Evolutionary conservation across 2,888 invertebrate genomes (phyloP), one percentile per base, ranked within the genome.

Genomic region (Sphecodes monilicornis): DNA sequence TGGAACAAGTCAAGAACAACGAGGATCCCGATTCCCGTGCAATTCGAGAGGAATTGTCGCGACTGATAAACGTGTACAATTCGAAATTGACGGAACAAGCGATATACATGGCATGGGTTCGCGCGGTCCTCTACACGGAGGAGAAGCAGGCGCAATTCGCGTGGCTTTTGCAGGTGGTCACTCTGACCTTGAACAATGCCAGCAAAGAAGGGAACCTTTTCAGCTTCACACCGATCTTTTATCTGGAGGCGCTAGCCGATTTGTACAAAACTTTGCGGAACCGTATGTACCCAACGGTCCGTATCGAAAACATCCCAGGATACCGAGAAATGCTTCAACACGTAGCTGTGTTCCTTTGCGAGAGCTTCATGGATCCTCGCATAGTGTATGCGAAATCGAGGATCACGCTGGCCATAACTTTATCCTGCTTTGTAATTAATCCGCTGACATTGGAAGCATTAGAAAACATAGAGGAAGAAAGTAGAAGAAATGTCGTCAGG

Each of bases 381-480:
- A 97, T 98, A 83, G 96, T 98, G 1, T 95, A 97, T 87, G 96
- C 97, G 50, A 97, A 97, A 88, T 96, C 97, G 1, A 96, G 97
- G 84, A 98, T 98, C 90, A 97, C 97, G 0, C 93, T 98, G 26
- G 96, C 97, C 1, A 97, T 98, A 92, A 97, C 97, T 0, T 93
- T 98, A 73, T 98, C 97, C 0, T 97, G 97, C 0, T 97, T 98
- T 85, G 97, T 97, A 5, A 97, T 97, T 43, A 97, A 97, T 93
- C 96, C 97, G 0, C 93, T 96, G 4, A 97, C 97, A 1, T 96
- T 98, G 92, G 95, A 96, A 69, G 97, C 97, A 0, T 95, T 98
- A 10, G 98, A 98, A 92, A 95, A 95, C 82, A 96, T 97, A 29
- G 96, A 97, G 0, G 78, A 95, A n/a, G 96, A 96, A 86, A 96